Base-by-base conservation (phyloP, 2,888 invertebrate genomes). In the Drymonia ruficornis region DNA sequence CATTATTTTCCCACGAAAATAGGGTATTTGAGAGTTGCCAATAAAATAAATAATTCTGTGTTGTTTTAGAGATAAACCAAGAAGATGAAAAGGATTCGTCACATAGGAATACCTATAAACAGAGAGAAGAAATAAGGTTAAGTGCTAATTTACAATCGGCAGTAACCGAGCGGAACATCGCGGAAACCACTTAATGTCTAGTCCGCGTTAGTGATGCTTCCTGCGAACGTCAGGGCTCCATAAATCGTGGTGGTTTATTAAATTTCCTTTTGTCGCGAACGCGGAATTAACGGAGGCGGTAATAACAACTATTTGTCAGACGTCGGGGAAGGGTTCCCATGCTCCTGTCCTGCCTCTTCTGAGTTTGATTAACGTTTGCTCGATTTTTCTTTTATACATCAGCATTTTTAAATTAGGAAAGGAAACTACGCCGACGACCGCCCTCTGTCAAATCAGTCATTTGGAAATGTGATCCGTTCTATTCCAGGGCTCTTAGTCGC, bases 211-310 rank as follows among this genome's bases (percentile, higher is more conserved):
- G 67, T 72, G 70, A 75, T 70, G 74, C 66, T 82, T 85, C 84
- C 84, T 80, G 79, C 64, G 54, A 64, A 59, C 63, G 63, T 59
- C 59, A 66, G 58, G 53, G 65, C 59, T 63, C 62, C 61, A 80
- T 84, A 82, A 83, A 86, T 83, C 75, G 65, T 69, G 53, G 53
- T 55, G 67, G 68, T 76, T 81, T 79, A 86, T 85, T 82, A 80
- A 81, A 83, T 80, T 81, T 80, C 79, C 79, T 80, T 74, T 72
- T 62, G 72, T 69, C 65, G 55, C 63, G 59, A 72, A 73, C 72
- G 65, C 63, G 64, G 67, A 77, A 81, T 82, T 83, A 77, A 74
- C 66, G 70, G 74, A 69, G 72, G 72, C 65, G 62, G 55, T 55
- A 61, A 63, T 59, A 63, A 70, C 62, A 66, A 61, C 65, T 59